These are phyloP conservation scores for Sinhomidia bicolor DNA, from an alignment of 2,888 invertebrate genomes.

Conservation along the genomic window DNA sequence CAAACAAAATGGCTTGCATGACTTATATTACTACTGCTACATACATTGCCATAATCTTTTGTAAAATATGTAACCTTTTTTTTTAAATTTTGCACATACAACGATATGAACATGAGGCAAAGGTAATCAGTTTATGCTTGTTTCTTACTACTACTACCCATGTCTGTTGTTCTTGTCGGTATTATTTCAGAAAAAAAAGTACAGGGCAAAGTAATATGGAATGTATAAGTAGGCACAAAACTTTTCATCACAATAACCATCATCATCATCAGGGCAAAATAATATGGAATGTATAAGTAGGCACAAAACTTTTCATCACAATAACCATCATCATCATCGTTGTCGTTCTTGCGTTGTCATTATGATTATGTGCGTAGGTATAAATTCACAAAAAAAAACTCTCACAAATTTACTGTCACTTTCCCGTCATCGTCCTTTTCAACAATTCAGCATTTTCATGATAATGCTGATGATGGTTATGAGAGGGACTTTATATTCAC, in stretches of 20 bases:
- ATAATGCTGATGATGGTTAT: constrained; percentile 28
- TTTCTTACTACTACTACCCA: constrained; percentile 12
- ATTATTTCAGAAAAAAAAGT: constrained; percentile 57
- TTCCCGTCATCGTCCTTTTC: constrained; percentile 66
- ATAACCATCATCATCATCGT: constrained; percentile 52
- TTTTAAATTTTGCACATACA: constrained; percentile 14
- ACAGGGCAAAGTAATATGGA: constrained; percentile 26
- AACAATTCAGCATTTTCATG: constrained; percentile 57
- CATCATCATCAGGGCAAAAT: constrained; percentile 37
- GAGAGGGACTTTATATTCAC: constrained; percentile 39
- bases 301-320: constrained; percentile 48
- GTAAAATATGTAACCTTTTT: constrained; percentile 23
- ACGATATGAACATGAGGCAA: constrained; percentile 35
- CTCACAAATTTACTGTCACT: constrained; percentile 74
- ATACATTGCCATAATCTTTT: too few species aligned
- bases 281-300: constrained; percentile 8
- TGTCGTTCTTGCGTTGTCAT: constrained; percentile 20
- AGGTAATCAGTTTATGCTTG: constrained; percentile 31
- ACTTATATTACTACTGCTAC: neutral
- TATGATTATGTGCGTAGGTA: constrained; percentile 42
- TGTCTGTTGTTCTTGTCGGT: constrained; percentile 33
- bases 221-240: constrained; percentile 22
- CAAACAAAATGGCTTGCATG: constrained; percentile 54
- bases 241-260: constrained; percentile 54
- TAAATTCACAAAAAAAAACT: constrained; percentile 58